A percentile compares a stretch with the other conserved stretches of the same genome.
Evolutionary conservation across 1,140 invertebrate species (phyloP).

Genomic region (Drosophila lowei): DNA sequence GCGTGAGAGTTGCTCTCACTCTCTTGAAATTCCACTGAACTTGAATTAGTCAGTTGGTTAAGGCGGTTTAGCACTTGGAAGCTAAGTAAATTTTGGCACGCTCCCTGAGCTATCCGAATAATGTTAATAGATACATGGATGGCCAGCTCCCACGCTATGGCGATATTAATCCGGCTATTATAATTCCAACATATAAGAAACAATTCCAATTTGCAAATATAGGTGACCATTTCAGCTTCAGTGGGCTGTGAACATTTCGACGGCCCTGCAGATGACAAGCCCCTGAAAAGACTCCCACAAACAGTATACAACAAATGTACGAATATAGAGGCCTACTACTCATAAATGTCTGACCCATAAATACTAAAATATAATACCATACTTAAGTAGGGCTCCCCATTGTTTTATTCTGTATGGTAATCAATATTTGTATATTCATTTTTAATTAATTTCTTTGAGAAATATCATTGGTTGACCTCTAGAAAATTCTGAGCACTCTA

Average conservation of each 20-base stretch:
- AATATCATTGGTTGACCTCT: not conserved
- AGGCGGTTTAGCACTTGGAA: conserved; percentile 32
- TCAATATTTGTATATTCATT: conserved; percentile 18
- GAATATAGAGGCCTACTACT: conserved; percentile 16
- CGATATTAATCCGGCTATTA: conserved; percentile 41
- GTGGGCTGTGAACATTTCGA: conserved; percentile 16
- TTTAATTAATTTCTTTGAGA: not conserved
- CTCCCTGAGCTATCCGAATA: conserved; percentile 42
- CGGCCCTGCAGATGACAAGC: conserved; percentile 52
- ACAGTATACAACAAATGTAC: not conserved
- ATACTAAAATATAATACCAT: conserved; percentile 17
- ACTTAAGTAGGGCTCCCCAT: conserved; percentile 6
- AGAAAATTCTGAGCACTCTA: conserved; percentile 8
- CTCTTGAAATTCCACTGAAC: conserved; percentile 61
- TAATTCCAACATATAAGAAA: not conserved
- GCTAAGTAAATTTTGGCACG: conserved; percentile 42
- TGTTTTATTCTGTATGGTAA: conserved; percentile 9
- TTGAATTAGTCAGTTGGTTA: conserved; percentile 70
- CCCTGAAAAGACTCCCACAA: conserved; percentile 66
- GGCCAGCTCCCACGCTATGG: conserved; percentile 41
- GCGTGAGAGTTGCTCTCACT: conserved; percentile 32
- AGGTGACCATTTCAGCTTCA: conserved; percentile 8
- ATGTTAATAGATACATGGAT: conserved; percentile 13
- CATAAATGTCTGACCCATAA: conserved; percentile 33
- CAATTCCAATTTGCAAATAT: not conserved